These are phyloP conservation scores for Tauraco hartlaubi DNA, from an alignment of 2,797 vertebrate species.

Conservation along the genomic window DNA sequence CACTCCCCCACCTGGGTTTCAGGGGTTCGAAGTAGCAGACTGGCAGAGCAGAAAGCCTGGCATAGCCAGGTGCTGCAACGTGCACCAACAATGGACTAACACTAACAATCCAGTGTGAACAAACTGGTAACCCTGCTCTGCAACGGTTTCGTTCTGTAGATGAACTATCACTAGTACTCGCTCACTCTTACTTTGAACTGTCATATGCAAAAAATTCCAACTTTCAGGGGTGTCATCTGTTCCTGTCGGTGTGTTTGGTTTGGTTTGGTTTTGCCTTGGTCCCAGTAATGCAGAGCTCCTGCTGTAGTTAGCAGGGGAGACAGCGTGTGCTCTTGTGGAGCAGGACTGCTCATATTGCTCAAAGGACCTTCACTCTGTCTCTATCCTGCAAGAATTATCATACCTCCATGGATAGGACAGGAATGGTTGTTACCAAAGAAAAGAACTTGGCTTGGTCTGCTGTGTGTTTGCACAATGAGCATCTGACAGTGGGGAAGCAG, in stretches of 20 bases:
- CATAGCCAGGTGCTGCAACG: neutral
- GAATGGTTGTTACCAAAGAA: rapidly evolving
- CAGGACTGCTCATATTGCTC: neutral
- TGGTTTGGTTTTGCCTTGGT: neutral
- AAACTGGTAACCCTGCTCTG: rapidly evolving
- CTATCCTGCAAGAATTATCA: rapidly evolving
- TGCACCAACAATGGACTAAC: neutral
- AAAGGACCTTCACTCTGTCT: rapidly evolving
- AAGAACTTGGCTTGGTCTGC: neutral
- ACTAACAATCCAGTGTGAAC: rapidly evolving
- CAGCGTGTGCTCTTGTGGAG: neutral
- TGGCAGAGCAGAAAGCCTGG: neutral
- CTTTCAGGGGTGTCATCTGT: neutral
- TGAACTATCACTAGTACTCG: neutral
- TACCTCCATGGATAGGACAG: rapidly evolving
- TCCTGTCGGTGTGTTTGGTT: neutral
- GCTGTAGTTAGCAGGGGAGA: rapidly evolving
- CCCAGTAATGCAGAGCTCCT: neutral
- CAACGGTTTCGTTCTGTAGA: neutral
- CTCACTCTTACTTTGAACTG: neutral
- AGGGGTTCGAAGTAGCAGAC: neutral
- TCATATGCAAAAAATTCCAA: rapidly evolving
- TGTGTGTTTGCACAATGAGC: neutral
- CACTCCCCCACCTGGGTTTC: neutral
- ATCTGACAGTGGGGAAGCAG: neutral